Percentiles rank a stretch among this genome's conserved stretches.
Conservation (phyloP, 1,140 invertebrate species). For the Temnothorax curvispinosus region DNA sequence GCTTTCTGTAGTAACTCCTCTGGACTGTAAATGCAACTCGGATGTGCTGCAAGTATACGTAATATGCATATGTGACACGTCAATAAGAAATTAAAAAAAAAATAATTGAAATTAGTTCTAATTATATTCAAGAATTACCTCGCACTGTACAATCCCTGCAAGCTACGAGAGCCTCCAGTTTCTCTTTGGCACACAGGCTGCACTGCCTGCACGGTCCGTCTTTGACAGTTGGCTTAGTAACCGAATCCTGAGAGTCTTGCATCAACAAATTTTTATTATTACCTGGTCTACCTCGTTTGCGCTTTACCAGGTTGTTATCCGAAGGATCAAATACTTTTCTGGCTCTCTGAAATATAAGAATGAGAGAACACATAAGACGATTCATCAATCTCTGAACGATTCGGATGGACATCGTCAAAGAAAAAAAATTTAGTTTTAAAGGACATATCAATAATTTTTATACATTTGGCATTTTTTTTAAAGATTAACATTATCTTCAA, state of each 20-base stretch:
- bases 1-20: slow-evolving; percentile 88
- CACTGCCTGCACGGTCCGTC: slow-evolving; percentile 85
- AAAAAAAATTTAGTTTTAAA: neutral
- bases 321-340: slow-evolving; percentile 93
- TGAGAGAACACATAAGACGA: neutral
- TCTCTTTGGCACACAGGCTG: slow-evolving; percentile 84
- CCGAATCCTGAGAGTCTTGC: slow-evolving; percentile 79
- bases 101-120: neutral
- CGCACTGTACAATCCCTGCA: slow-evolving; percentile 93
- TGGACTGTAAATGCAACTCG: slow-evolving; percentile 88
- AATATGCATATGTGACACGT: neutral
- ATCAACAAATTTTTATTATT: slow-evolving; percentile 84
- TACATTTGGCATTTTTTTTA: too few species aligned
- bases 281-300: slow-evolving; percentile 88
- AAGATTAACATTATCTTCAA: neutral
- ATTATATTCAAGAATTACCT: slow-evolving; percentile 85
- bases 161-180: slow-evolving; percentile 89
- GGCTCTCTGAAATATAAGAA: slow-evolving; percentile 84
- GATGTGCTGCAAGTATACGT: slow-evolving; percentile 86
- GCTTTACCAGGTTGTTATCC: slow-evolving; percentile 89
- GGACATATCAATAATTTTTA: neutral
- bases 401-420: neutral
- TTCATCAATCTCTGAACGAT: neutral
- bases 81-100: slow-evolving; percentile 1
- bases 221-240: slow-evolving; percentile 79